Evolutionary conservation across 2,888 invertebrate species (phyloP), one percentile per base, ranked within the genome.

Genomic region (Noctua fimbriata): DNA sequence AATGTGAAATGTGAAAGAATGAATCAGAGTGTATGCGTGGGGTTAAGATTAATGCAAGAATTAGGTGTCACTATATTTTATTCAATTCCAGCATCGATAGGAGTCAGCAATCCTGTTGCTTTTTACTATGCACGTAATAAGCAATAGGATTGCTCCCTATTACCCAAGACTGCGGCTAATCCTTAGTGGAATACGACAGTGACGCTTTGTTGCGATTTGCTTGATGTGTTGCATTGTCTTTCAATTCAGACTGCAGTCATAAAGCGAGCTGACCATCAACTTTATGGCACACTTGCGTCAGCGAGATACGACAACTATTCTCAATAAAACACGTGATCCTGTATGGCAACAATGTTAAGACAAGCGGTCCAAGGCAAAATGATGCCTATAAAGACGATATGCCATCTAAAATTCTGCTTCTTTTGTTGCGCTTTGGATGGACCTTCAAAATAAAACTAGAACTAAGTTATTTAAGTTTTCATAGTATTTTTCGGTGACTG

Each of bases 271-370:
- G 69, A 73, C 75, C 73, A 55, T 79, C 84, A 84, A 69, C 58
- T 87, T 88, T 86, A 88, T 66, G 76, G 73, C 76, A 77, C 76
- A 76, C 72, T 81, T 41, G 47, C 69, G n/a, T 55, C 36, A 58
- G 66, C 71, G 71, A 47, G 60, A 80, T 85, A 58, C 60, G 63
- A 55, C 60, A 49, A 36, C 73, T 28, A 84, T 85, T 80, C 66
- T 71, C 69, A 65, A 58, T 87, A 80, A 85, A 87, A 72, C 71
- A 79, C 52, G 73, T 71, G 66, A 84, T 85, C 63, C 47, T 41
- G 52, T 76, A 32, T 47, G 36, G 32, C 65, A 70, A 84, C 87
- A 76, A 74, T 73, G 85, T 86, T 74, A 73, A 58, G 32, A 78
- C 49, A 41, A 83, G 63, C 14, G 7, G 14, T 66, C 0, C 52